phyloP scores from a whole-genome alignment of 2,113 vertebrate species.

The Notothenia rossii region DNA sequence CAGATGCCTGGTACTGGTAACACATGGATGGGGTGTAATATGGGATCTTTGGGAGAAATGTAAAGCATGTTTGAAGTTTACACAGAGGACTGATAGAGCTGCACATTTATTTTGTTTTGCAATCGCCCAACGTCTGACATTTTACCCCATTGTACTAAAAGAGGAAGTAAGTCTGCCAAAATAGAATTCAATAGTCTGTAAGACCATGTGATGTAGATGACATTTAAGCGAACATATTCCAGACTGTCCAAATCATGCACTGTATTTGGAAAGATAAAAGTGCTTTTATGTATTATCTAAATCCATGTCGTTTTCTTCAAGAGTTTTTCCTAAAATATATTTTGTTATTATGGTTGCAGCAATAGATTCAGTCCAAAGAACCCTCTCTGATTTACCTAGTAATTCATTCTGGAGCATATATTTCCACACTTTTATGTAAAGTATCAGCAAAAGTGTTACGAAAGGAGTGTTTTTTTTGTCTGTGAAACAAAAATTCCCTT shows the following conservation, averaged over 20 bases:
- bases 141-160: constrained; percentile 66
- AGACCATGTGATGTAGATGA: constrained; percentile 30
- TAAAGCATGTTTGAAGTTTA: constrained; percentile 17
- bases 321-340: neutral
- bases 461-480: neutral
- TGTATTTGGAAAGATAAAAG: neutral
- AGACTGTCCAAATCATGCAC: constrained; percentile 12
- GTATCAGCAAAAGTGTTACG: neutral
- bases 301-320: neutral
- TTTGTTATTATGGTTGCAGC: neutral
- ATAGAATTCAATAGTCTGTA: constrained; percentile 54
- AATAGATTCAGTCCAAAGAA: neutral
- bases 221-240: constrained; percentile 57
- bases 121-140: constrained; percentile 30
- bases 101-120: constrained; percentile 28
- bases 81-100: neutral
- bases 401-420: neutral
- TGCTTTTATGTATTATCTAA: neutral
- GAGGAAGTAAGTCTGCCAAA: constrained; percentile 72
- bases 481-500: neutral
- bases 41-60: constrained; percentile 68
- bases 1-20: constrained; percentile 66
- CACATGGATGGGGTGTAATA: constrained; percentile 66
- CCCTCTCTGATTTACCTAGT: neutral
- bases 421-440: neutral